Evolutionary conservation across 2,113 vertebrate species (phyloP), one percentile per base, ranked within the genome.

Genomic region (Ictalurus punctatus): DNA sequence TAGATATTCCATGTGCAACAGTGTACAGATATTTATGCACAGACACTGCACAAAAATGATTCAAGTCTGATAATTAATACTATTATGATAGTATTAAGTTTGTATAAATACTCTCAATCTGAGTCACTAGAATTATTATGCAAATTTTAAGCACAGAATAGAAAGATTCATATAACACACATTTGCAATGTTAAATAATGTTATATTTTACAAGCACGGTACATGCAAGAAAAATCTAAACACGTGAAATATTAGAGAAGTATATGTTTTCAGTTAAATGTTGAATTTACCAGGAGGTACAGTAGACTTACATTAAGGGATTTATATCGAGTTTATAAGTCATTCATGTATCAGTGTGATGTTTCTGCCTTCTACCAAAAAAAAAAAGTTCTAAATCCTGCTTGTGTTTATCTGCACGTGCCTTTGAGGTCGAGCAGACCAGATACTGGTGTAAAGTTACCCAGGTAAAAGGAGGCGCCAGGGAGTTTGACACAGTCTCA

Each of bases 401-500:
- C 37, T 65, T 69, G 52, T 67, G 65, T 80, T 85, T 80, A 87
- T 89, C 86, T 84, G 56, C 83, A 73, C 8, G 48, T 89, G 90
- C 40, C 52, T 54, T 9, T 80, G 80, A 87, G 86, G 52, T 76
- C 34, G 78, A 88, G 86, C 40, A 63, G 88, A 89, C 84, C 44
- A 91, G 92, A 91, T 58, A 2, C 63, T 88, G 88, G 88, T 89
- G 87, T 85, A 91, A 91, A 84, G 90, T 92, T 92, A 91, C 92
- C 87, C 89, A 94, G 93, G 93, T 94, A 93, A 94, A 86, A 85
- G 86, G 88, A 94, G 95, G 95, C 93, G 94, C 94, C 95, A 95
- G 92, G 91, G 91, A 93, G 91, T 89, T 91, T 89, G 93, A 92
- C 92, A 92, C 91, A 93, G 92, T 95, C 93, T 94, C 92, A 93